These are phyloP conservation scores for Lycaon pictus DNA, from an alignment of 2,113 vertebrate genomes.

Conservation along the genomic window DNA sequence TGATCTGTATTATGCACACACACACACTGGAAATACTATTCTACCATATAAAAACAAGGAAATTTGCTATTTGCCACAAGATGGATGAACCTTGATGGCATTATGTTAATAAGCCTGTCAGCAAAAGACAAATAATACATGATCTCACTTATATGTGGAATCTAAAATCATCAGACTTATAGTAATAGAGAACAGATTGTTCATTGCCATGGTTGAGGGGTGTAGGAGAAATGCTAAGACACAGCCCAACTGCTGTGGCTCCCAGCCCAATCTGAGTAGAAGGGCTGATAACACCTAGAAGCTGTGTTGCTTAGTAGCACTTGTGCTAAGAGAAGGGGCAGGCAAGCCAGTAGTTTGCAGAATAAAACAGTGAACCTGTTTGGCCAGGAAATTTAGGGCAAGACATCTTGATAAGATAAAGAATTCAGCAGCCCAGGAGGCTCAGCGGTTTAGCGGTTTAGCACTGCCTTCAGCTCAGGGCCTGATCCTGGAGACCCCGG, in stretches of 20 bases:
- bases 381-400: neutral
- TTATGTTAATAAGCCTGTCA: neutral
- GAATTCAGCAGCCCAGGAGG: too few relatives aligned
- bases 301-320: neutral
- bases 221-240: neutral
- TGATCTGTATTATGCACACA: constrained; percentile 85
- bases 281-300: neutral
- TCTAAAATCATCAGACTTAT: neutral
- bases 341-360: neutral
- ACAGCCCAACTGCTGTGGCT: neutral
- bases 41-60: neutral
- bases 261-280: neutral
- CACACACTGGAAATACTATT: neutral
- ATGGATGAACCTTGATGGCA: neutral
- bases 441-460: too few relatives aligned
- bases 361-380: neutral
- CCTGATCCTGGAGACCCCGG: too few relatives aligned
- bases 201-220: neutral
- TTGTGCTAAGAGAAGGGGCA: neutral
- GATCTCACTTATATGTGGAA: neutral
- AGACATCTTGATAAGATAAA: neutral
- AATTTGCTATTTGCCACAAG: neutral
- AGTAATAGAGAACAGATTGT: neutral
- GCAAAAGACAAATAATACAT: neutral
- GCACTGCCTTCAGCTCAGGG: too few relatives aligned